Percentiles rank a stretch among this genome's conserved stretches.
Conservation (phyloP, 2,888 invertebrate species). For the Chrysolina oricalcia region DNA sequence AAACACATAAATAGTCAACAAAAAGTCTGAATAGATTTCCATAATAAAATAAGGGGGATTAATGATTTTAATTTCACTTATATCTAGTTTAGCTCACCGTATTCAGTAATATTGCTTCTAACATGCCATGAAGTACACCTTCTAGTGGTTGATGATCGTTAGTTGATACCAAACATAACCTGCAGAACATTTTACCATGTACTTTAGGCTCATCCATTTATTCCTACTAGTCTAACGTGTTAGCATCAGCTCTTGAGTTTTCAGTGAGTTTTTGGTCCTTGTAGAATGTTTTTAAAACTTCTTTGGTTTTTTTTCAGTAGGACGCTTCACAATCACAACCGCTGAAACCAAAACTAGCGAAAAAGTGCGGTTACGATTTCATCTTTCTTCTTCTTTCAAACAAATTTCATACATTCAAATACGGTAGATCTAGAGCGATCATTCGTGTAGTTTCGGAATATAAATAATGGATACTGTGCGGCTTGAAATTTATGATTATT, state of each 20-base stretch:
- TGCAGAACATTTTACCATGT: slow-evolving; percentile 41
- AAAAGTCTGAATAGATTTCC: no score
- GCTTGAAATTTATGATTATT: no score
- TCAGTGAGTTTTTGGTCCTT: neutral
- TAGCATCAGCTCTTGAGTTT: neutral
- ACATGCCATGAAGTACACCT: slow-evolving; percentile 45
- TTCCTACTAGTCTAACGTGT: neutral
- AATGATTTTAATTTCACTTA: no score
- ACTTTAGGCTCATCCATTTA: slow-evolving; percentile 3
- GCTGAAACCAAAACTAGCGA: slow-evolving; percentile 3
- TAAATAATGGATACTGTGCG: no score
- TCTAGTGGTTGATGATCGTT: slow-evolving; percentile 39
- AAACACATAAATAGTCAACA: no score
- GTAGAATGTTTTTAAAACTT: neutral
- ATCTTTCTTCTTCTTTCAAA: no score
- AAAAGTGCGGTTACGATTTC: slow-evolving; percentile 1
- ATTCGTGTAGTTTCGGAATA: no score
- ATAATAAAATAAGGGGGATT: no score
- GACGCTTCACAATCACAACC: slow-evolving; percentile 1
- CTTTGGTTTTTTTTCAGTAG: neutral
- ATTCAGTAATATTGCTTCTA: slow-evolving; percentile 41
- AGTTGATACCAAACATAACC: slow-evolving; percentile 44
- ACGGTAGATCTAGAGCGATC: no score
- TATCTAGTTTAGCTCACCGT: slow-evolving; percentile 25
- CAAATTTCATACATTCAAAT: no score